Base-by-base conservation (phyloP, 2,113 vertebrate species). In the Aix galericulata region DNA sequence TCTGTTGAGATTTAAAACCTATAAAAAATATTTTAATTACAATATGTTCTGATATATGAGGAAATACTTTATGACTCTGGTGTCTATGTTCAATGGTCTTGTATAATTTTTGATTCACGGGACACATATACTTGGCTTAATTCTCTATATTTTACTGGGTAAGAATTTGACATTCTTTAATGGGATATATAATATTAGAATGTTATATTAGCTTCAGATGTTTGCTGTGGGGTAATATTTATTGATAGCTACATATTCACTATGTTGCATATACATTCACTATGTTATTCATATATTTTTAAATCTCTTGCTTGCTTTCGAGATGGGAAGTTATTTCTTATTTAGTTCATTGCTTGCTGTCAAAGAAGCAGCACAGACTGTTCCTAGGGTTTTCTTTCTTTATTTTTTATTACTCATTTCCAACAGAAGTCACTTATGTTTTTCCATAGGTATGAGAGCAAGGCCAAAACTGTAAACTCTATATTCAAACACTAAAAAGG, bases 191-290 rank as follows among this genome's bases (percentile, higher is more conserved):
- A 50, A 42, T 32, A 62, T 21, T 50, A 46, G 6, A 88, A 29
- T 58, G 82, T 94, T 73, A 26, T 25, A 62, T 48, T 73, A 63
- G 6, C 17, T 18, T 84, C n/a, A 81, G 6, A 63, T 86, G 4
- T 58, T 10, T 62, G 11, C 9, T 69, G 8, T 48, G 18, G 32
- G 11, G 9, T 3, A 53, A 31, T 29, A 1, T 36, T 66, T 64
- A 74, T 29, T 32, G 22, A 81, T 52, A 56, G 14, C 26, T 53
- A 56, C 1, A 6, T 52, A 32, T 32, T 60, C 38, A 38, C 10
- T 60, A 15, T 1, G 0, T 15, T 71, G 4, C 78, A 14, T 22
- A 40, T 48, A 48, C 46, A 48, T 22, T 48, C 2, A 1, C 12
- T 72, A 64, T 11, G 2, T 21, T 40, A 20, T 29, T 25, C 8